These are phyloP conservation scores for Paelopatides confundens DNA, from an alignment of 53 echinoderm and acorn worm species.

Conservation along the genomic window DNA sequence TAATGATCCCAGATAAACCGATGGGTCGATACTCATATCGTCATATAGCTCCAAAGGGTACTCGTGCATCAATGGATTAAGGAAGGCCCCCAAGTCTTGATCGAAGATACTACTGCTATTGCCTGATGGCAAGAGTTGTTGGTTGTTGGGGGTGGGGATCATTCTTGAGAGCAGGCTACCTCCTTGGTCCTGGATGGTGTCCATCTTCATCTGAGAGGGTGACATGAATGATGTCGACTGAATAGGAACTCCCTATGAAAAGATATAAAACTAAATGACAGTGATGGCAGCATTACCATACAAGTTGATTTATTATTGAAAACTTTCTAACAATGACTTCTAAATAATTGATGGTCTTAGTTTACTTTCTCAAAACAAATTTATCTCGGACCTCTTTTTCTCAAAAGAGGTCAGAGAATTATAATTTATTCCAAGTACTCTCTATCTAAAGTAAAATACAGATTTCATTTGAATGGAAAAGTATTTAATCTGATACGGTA, in stretches of 20 bases:
- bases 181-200: neutral
- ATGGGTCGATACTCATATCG: neutral
- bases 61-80: neutral
- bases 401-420: too few species aligned
- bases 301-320: too few species aligned
- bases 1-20: neutral
- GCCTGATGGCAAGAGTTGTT: neutral
- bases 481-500: too few species aligned
- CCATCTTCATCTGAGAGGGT: neutral
- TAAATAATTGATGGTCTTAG: too few species aligned
- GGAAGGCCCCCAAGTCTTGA: neutral
- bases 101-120: conserved; percentile 6
- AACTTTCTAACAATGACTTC: too few species aligned
- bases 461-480: too few species aligned
- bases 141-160: neutral
- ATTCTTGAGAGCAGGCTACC: neutral
- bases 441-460: too few species aligned
- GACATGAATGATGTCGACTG: neutral
- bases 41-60: neutral
- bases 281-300: too few species aligned
- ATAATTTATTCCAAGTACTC: too few species aligned
- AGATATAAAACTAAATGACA: neutral
- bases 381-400: too few species aligned
- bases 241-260: neutral
- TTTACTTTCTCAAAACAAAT: too few species aligned